These are phyloP conservation scores for Sturmia bella DNA, from an alignment of 2,888 invertebrate species.

Conservation along the genomic window DNA sequence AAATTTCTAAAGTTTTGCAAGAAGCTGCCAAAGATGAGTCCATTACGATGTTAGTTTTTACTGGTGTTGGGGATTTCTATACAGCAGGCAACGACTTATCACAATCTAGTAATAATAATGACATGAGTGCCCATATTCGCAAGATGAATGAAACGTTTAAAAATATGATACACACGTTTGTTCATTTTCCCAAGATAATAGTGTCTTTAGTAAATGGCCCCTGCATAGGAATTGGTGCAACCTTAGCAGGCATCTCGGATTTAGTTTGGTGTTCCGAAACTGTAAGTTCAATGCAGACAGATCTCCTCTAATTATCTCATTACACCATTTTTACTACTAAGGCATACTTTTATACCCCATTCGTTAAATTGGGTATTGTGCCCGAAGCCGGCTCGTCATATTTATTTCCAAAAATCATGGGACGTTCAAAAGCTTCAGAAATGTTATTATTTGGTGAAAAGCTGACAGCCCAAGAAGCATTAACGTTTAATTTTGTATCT, in stretches of 20 bases:
- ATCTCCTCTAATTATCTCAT: background rate
- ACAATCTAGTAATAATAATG: conserved; percentile 43
- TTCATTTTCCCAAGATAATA: conserved; percentile 93
- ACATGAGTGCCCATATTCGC: conserved; percentile 76
- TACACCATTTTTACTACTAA: conserved; percentile 78
- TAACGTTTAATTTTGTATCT: conserved; percentile 89
- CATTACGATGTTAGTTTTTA: conserved; percentile 88
- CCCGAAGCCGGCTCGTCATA: conserved; percentile 95
- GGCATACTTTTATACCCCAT: conserved; percentile 95
- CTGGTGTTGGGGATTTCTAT: conserved; percentile 81
- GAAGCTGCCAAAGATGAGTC: conserved; percentile 87
- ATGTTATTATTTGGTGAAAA: conserved; percentile 88
- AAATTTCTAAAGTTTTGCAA: conserved; percentile 85
- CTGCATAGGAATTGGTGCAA: conserved; percentile 91
- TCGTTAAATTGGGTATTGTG: conserved; percentile 90
- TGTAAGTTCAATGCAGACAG: conserved; percentile 81
- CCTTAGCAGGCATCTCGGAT: conserved; percentile 93
- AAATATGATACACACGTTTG: conserved; percentile 88
- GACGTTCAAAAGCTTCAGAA: conserved; percentile 87
- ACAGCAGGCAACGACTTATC: conserved; percentile 76
- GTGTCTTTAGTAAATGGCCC: conserved; percentile 96
- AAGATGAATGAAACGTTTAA: conserved; percentile 80
- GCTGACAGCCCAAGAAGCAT: conserved; percentile 90
- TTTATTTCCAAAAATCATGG: conserved; percentile 92
- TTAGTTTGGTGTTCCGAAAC: conserved; percentile 92